Evolutionary conservation across 2,888 invertebrate genomes (phyloP).

Genomic region (Macrophya annulata): DNA sequence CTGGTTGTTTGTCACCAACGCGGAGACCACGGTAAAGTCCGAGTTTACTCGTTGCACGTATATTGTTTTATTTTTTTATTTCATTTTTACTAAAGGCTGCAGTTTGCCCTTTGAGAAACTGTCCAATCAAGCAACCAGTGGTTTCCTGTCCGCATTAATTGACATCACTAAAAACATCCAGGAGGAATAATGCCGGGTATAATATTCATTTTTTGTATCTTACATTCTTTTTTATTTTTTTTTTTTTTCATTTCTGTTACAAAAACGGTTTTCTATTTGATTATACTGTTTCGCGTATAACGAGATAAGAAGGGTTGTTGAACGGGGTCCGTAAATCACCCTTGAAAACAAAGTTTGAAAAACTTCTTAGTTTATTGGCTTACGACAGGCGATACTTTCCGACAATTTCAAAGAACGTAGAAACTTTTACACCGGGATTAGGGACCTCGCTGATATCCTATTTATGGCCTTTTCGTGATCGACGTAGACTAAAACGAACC

Average conservation of each 20-base stretch:
- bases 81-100: background rate
- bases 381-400: constrained; percentile 7
- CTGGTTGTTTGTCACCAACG: background rate
- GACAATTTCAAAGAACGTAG: background rate
- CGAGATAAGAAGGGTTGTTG: background rate
- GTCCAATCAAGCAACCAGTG: background rate
- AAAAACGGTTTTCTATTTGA: background rate
- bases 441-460: background rate
- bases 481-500: background rate
- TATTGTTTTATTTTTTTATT: constrained; percentile 3
- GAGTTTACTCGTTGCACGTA: background rate
- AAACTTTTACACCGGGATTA: background rate
- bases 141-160: background rate
- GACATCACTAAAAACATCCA: background rate
- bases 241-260: background rate
- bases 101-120: background rate
- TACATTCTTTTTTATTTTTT: background rate
- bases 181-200: background rate
- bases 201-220: background rate
- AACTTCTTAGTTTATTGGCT: constrained; percentile 7
- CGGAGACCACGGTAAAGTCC: too few species aligned
- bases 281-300: background rate
- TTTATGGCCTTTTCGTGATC: constrained; percentile 13
- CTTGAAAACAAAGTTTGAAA: background rate
- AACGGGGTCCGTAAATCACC: background rate